Conservation (phyloP, 2,888 invertebrate genomes). For the Papilio protenor region DNA sequence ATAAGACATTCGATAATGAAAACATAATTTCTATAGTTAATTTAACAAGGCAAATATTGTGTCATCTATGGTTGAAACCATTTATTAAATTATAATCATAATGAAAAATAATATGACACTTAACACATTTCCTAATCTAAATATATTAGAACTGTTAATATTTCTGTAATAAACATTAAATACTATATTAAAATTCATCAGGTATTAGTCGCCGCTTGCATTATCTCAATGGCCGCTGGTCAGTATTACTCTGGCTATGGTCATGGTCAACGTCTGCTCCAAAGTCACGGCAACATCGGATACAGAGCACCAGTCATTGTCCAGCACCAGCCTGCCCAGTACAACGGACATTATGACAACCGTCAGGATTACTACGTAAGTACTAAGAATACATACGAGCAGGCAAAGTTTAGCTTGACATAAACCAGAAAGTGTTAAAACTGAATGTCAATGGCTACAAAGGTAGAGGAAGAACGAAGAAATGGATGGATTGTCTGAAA, state of each 20-base stretch:
- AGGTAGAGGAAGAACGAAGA: too few relatives aligned
- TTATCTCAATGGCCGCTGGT: constrained; percentile 19
- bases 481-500: too few relatives aligned
- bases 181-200: neutral
- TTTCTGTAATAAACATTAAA: neutral
- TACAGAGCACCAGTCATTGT: constrained; percentile 41
- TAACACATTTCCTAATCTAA: too few relatives aligned
- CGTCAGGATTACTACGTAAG: constrained; percentile 54
- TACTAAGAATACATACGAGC: constrained; percentile 2
- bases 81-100: neutral
- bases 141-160: neutral
- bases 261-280: constrained; percentile 57
- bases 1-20: neutral
- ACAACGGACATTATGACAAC: constrained; percentile 46
- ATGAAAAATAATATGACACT: too few relatives aligned
- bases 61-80: neutral
- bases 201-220: constrained; percentile 23
- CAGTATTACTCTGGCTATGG: constrained; percentile 45
- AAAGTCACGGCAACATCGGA: constrained; percentile 50
- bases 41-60: too few relatives aligned
- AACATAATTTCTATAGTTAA: neutral
- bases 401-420: too few relatives aligned
- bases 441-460: too few relatives aligned
- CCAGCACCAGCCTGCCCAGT: constrained; percentile 41
- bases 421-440: too few relatives aligned